Percentiles rank a stretch among this genome's conserved stretches.
phyloP scores from a whole-genome alignment of 2,797 vertebrate genomes.

The Thamnophis elegans region DNA sequence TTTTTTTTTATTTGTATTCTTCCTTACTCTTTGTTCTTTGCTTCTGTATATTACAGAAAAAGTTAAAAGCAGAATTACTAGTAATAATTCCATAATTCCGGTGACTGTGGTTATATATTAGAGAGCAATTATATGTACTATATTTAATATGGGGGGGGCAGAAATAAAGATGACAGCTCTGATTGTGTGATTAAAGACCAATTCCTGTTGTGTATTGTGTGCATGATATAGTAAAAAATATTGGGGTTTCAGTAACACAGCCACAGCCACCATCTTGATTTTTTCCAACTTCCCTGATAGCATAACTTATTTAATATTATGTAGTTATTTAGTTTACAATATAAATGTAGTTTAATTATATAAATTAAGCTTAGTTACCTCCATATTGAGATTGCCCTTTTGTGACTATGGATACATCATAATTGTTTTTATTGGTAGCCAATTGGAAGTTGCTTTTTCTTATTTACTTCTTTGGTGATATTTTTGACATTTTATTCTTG shows the following conservation, averaged over 20 bases:
- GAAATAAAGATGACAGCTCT: background rate
- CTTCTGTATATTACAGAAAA: background rate
- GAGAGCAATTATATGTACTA: background rate
- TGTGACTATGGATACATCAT: background rate
- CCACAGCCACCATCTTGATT: background rate
- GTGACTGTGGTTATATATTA: background rate
- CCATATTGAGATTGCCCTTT: background rate
- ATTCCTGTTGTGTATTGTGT: background rate
- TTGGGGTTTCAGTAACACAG: background rate
- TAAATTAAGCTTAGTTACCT: background rate
- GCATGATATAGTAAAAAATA: background rate
- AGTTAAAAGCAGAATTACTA: background rate
- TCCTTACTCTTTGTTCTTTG: background rate
- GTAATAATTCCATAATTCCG: background rate
- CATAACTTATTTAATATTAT: background rate
- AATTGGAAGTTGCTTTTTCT: background rate
- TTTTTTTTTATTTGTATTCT: background rate
- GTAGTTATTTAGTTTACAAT: background rate
- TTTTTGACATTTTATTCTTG: background rate
- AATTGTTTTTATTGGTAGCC: background rate
- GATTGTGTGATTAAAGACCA: background rate
- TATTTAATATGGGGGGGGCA: background rate
- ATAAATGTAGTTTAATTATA: background rate
- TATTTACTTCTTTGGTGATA: background rate
- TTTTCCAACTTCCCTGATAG: background rate